Evolutionary conservation across 2,113 vertebrate genomes (phyloP).

Genomic region (Oreochromis aureus): DNA sequence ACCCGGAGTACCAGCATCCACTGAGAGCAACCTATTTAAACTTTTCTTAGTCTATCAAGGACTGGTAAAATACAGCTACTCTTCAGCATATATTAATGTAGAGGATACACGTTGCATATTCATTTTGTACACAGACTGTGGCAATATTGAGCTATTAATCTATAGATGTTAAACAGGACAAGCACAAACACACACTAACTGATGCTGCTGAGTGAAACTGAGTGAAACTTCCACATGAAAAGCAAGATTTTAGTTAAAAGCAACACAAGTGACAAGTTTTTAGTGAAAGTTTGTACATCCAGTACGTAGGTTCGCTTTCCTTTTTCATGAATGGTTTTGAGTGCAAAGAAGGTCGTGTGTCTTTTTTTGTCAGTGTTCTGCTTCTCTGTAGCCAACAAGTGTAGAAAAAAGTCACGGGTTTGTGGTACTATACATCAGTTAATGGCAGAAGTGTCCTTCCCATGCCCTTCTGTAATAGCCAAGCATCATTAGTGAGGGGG

Average conservation of each 20-base stretch:
- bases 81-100: not conserved
- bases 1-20: not conserved
- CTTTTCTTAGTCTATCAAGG: not conserved
- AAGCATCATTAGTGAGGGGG: conserved; percentile 63
- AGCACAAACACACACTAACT: not conserved
- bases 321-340: not conserved
- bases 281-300: not conserved
- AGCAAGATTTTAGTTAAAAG: not conserved
- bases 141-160: not conserved
- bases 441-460: conserved; percentile 59
- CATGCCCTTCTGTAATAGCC: conserved; percentile 57
- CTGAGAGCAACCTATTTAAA: not conserved
- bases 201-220: not conserved
- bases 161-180: not conserved
- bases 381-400: conserved; percentile 3
- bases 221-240: not conserved
- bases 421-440: conserved; percentile 46
- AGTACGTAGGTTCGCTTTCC: not conserved
- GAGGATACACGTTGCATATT: not conserved
- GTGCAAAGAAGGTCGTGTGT: not conserved
- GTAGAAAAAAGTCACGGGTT: conserved; percentile 17
- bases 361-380: not conserved
- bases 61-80: not conserved
- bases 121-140: not conserved
- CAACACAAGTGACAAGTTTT: not conserved